Base-by-base conservation (phyloP, 2,797 vertebrate genomes). In the Heteromormyrus szaboi region DNA sequence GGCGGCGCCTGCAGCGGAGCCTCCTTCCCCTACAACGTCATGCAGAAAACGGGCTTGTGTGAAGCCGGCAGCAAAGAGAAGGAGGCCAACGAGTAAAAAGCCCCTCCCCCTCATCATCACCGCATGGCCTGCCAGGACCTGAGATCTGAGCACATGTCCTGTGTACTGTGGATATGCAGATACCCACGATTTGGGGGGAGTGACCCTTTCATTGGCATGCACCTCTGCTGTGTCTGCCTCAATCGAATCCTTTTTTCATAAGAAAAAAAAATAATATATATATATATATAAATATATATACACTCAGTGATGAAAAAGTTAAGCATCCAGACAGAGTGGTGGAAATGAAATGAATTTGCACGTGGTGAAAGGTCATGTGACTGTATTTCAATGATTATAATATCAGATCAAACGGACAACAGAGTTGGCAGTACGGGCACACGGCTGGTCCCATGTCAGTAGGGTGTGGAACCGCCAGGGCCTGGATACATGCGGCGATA, bases 11-110 rank as follows among this genome's bases (percentile, higher is more conserved):
- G 97, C 96, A 97, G 96, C 91, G 94, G 93, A 0, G 97, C 98
- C 41, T 96, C 97, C 68, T 99, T 99, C 93, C 98, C 98, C 72
- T 99, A 98, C 89, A 97, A 97, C 22, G 92, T 97, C 88, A 95
- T 97, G 90, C 97, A 97, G 93, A 97, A 97, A 95, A 97, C 97
- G 92, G 95, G 95, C 90, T 94, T 98, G 88, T 97, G 96, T 93
- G 97, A 98, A 95, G 94, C 96, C 0, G 95, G 96, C 88, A 94
- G 96, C 91, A 97, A 98, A 94, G 96, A 97, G 91, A 97, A 98
- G 92, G 95, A 97, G 11, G 93, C 97, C 37, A 96, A 92, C 85
- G 97, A 99, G 91, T 98, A 94, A 93, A 93, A 93, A 88, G 44
- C 85, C 79, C 87, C 62, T 85, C 7, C 22, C 85, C 90, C 62